phyloP scores from a whole-genome alignment of 2,888 invertebrate species.

The Plemyria rubiginata region DNA sequence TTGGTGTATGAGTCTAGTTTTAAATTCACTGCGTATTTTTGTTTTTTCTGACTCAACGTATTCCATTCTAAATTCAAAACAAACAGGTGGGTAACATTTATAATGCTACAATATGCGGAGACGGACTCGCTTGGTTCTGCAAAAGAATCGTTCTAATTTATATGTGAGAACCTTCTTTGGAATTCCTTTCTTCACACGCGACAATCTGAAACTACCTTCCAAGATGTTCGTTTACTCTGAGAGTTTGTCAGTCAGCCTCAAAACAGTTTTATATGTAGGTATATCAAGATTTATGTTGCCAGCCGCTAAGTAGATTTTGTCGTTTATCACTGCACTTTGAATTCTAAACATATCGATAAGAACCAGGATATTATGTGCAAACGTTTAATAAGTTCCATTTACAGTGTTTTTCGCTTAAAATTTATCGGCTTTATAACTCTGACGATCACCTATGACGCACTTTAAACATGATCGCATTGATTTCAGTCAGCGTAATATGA shows the following conservation, averaged over 20 bases:
- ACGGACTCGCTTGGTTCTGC: neutral
- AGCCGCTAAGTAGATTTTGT: conserved; percentile 14
- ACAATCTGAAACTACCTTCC: no score
- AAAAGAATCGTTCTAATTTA: neutral
- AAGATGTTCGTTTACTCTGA: no score
- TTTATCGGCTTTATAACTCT: conserved; percentile 8
- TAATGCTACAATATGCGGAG: neutral
- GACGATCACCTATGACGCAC: conserved; percentile 7
- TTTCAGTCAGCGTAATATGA: conserved; percentile 14
- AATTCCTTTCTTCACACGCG: neutral
- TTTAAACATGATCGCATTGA: conserved; percentile 10
- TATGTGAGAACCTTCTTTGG: neutral
- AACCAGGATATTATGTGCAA: conserved; percentile 23
- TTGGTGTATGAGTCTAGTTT: no score
- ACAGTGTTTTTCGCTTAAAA: conserved; percentile 5
- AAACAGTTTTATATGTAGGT: no score
- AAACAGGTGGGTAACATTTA: neutral
- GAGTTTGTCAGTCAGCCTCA: no score
- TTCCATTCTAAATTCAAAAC: neutral
- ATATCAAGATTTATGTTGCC: neutral
- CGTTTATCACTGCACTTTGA: conserved; percentile 5
- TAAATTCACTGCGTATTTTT: neutral
- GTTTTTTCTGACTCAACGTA: neutral
- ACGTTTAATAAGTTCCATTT: conserved; percentile 16
- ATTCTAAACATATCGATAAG: conserved; percentile 26